Evolutionary conservation across 2,113 vertebrate species (phyloP).

Genomic region (Willisornis vidua): DNA sequence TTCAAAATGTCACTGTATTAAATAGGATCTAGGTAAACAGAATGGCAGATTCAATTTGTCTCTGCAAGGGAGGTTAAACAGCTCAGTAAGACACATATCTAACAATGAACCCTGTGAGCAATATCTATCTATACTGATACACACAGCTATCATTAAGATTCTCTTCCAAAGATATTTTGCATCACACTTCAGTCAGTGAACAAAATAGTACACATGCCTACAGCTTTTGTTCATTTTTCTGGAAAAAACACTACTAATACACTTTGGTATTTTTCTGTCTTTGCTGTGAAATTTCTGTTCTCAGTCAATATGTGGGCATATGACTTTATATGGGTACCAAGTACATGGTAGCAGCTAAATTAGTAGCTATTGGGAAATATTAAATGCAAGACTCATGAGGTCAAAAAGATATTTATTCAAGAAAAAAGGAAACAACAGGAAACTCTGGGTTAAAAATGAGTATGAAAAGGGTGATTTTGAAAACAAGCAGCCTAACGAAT

Average conservation of each 20-base stretch:
- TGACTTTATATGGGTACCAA: neutral
- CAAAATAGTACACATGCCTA: neutral
- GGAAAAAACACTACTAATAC: neutral
- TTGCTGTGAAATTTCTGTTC: neutral
- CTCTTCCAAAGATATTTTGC: neutral
- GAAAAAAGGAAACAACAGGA: neutral
- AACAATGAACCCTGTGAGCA: neutral
- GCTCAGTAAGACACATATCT: neutral
- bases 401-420: neutral
- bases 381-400: neutral
- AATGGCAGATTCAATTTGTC: neutral
- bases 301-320: fast-evolving
- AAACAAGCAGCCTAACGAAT: neutral
- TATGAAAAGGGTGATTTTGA: neutral
- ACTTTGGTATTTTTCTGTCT: neutral
- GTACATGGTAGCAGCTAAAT: neutral
- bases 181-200: neutral
- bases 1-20: neutral
- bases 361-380: neutral
- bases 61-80: neutral
- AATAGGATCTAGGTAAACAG: neutral
- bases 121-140: neutral
- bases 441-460: neutral
- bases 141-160: neutral
- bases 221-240: neutral